phyloP scores from a whole-genome alignment of 2,888 invertebrate species.

The Stenodera caucasica region DNA sequence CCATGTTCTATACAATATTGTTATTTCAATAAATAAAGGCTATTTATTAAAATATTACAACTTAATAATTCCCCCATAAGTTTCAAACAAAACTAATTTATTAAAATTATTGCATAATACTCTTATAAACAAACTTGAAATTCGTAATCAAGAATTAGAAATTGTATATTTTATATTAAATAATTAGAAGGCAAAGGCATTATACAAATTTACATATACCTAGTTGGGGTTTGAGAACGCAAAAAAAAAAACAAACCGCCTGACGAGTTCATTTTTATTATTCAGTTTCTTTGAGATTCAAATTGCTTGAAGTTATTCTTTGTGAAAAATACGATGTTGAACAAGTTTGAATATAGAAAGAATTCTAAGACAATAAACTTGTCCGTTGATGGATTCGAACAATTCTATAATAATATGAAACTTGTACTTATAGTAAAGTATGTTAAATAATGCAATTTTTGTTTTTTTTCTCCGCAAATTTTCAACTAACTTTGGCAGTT shows the following conservation, averaged over 20 bases:
- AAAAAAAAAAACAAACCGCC: not conserved
- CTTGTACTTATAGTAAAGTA: slow-evolving; percentile 11
- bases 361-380: slow-evolving; percentile 26
- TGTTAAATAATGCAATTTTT: slow-evolving; percentile 23
- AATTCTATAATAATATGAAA: slow-evolving; percentile 24
- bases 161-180: slow-evolving; percentile 12
- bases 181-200: slow-evolving; percentile 2
- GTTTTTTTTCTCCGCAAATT: too few relatives aligned
- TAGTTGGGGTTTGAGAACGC: slow-evolving; percentile 2
- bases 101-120: not conserved
- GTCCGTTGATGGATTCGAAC: slow-evolving; percentile 28
- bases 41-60: not conserved
- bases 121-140: not conserved
- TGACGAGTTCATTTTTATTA: slow-evolving; percentile 30
- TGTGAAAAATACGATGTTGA: slow-evolving; percentile 22
- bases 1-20: slow-evolving; percentile 13
- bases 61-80: not conserved
- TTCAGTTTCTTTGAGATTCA: slow-evolving; percentile 28
- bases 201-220: slow-evolving; percentile 25
- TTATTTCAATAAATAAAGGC: slow-evolving; percentile 8
- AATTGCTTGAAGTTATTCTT: slow-evolving; percentile 28
- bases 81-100: not conserved
- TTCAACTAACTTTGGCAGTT: not conserved
- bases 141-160: slow-evolving; percentile 21
- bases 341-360: slow-evolving; percentile 25